Conservation (phyloP, 2,113 vertebrate genomes). For the Cavia porcellus region DNA sequence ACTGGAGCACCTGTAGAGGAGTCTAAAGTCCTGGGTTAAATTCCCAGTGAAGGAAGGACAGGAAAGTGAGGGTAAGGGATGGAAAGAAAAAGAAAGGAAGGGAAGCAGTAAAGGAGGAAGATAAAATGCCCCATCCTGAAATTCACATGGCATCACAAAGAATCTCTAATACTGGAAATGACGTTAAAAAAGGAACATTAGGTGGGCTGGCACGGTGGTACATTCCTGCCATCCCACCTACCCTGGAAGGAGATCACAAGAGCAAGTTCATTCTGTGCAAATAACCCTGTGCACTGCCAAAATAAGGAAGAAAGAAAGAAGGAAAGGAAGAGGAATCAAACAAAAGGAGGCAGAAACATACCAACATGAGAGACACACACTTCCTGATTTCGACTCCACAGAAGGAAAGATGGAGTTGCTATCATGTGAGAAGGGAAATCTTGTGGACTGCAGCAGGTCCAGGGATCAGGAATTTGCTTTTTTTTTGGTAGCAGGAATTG, state of each 20-base stretch:
- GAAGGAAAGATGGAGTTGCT: background rate
- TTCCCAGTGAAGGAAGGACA: background rate
- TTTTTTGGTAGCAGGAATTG: background rate
- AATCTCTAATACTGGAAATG: background rate
- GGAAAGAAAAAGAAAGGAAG: too few species aligned
- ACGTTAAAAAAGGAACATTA: background rate
- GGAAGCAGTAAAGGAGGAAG: background rate
- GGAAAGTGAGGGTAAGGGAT: background rate
- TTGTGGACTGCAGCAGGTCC: background rate
- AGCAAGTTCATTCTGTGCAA: background rate
- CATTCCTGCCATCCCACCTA: background rate
- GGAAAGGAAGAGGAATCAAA: background rate
- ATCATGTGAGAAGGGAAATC: background rate
- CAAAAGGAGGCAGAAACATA: background rate
- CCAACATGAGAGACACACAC: background rate
- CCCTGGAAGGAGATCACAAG: background rate
- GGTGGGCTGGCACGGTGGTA: background rate
- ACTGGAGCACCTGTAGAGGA: background rate
- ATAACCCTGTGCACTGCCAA: background rate
- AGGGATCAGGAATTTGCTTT: background rate
- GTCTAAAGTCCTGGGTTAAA: background rate
- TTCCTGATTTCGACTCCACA: background rate
- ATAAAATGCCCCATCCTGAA: background rate
- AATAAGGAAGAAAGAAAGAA: background rate
- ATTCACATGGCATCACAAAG: background rate